phyloP scores from a whole-genome alignment of 2,797 vertebrate species.

The Denticeps clupeoides region DNA sequence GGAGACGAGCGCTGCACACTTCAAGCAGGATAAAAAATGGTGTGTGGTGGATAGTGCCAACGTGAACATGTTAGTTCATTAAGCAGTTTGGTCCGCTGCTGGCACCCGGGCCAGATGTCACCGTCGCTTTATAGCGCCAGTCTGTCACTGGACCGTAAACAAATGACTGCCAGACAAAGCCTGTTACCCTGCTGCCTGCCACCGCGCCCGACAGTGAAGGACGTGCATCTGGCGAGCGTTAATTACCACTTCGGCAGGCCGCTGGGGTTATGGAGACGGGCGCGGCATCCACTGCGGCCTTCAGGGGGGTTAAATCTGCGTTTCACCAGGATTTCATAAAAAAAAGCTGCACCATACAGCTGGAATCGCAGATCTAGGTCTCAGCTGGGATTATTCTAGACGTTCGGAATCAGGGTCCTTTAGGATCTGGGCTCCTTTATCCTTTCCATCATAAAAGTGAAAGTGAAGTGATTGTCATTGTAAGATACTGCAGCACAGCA shows the following conservation, averaged over 20 bases:
- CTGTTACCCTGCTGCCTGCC: constrained; percentile 8
- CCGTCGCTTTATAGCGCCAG: constrained; percentile 35
- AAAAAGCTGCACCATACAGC: constrained; percentile 23
- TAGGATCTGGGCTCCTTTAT: no score
- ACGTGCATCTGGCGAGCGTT: constrained; percentile 28
- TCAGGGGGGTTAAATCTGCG: constrained; percentile 25
- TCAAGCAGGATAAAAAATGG: constrained; percentile 51
- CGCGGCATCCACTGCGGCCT: constrained; percentile 13
- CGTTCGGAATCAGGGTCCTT: no score
- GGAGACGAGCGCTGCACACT: constrained; percentile 30
- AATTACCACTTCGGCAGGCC: constrained; percentile 32
- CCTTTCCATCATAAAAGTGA: no score
- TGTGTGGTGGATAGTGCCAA: constrained; percentile 47
- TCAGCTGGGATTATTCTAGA: no score
- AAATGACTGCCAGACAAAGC: constrained; percentile 17
- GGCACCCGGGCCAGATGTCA: constrained; percentile 52
- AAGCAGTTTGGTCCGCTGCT: constrained; percentile 41
- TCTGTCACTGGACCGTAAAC: constrained; percentile 22
- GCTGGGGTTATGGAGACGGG: constrained; percentile 16
- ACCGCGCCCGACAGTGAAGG: constrained; percentile 28
- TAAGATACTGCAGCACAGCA: no score
- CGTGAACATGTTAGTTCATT: constrained; percentile 55
- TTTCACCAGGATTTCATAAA: constrained; percentile 46
- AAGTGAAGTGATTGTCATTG: no score
- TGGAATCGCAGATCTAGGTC: background rate